Percentiles rank a stretch among this genome's conserved stretches.
Evolutionary conservation across 1,140 invertebrate species (phyloP).

Genomic region (Phortica variegata): DNA sequence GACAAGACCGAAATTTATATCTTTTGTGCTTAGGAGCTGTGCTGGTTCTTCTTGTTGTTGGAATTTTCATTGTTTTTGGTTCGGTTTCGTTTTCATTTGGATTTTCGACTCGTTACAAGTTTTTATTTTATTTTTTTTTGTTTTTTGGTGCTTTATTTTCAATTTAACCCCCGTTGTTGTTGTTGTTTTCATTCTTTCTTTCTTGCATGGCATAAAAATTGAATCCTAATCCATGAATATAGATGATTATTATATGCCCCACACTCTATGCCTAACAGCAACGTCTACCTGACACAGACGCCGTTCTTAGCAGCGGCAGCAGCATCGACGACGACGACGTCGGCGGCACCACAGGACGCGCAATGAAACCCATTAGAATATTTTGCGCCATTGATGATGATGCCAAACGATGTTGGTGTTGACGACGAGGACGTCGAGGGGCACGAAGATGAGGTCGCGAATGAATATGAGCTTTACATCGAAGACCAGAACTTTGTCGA

Average conservation of each 20-base stretch:
- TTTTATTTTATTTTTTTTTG: not conserved
- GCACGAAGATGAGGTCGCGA: not conserved
- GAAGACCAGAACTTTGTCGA: no score
- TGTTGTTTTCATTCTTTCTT: constrained; percentile 16
- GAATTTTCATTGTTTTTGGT: no score
- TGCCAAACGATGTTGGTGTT: not conserved
- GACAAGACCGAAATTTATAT: no score
- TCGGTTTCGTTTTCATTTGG: no score
- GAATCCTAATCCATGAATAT: constrained; percentile 58
- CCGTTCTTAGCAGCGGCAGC: no score
- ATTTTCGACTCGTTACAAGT: no score
- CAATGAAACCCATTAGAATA: constrained; percentile 47
- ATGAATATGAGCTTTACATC: no score
- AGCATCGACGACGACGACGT: no score
- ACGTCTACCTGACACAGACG: no score
- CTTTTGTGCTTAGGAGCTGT: no score
- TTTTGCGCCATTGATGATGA: constrained; percentile 9
- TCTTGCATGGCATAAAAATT: constrained; percentile 51
- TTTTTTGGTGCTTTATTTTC: constrained; percentile 41
- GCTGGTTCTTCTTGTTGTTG: no score
- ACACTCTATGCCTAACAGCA: not conserved
- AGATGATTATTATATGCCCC: constrained; percentile 56
- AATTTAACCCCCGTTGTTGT: constrained; percentile 51
- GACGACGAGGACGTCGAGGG: not conserved
- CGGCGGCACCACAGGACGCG: constrained; percentile 33